Conservation (phyloP, 2,797 vertebrate species). For the Myiotriccus ornatus region DNA sequence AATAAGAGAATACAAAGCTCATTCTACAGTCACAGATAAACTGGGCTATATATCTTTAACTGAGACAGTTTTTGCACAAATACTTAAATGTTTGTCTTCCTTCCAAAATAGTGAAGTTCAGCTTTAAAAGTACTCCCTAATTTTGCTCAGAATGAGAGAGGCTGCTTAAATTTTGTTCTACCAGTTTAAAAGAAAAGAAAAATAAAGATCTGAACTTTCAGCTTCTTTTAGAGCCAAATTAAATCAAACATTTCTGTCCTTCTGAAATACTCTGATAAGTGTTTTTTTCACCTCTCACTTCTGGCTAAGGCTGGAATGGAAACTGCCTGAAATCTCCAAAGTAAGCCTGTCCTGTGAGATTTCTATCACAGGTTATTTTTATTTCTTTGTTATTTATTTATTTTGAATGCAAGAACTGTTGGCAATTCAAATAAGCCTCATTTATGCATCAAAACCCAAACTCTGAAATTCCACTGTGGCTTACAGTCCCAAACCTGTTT, state of each 20-base stretch:
- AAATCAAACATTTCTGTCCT: slow-evolving; percentile 2
- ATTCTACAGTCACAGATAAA: not conserved
- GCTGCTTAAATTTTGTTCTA: not conserved
- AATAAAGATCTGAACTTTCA: not conserved
- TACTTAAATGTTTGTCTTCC: not conserved
- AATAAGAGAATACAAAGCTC: not conserved
- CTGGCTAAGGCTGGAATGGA: not conserved
- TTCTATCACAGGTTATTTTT: not conserved
- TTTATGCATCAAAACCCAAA: slow-evolving; percentile 27
- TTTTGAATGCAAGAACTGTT: slow-evolving; percentile 1
- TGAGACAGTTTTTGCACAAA: not conserved
- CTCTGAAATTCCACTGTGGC: not conserved
- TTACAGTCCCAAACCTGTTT: not conserved
- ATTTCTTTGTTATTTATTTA: not conserved
- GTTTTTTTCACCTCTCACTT: slow-evolving; percentile 1
- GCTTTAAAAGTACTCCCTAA: not conserved
- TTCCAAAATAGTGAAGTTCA: not conserved
- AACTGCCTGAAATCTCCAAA: slow-evolving; percentile 8
- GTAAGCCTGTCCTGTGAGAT: slow-evolving; percentile 1
- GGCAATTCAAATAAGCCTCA: not conserved
- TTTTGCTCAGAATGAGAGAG: not conserved
- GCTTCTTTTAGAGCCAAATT: not conserved
- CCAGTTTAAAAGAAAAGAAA: not conserved
- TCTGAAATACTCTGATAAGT: slow-evolving; percentile 26
- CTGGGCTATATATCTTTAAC: not conserved